Base-by-base conservation (phyloP, 2,888 invertebrate genomes). In the Caenorhabditis panamensis region DNA sequence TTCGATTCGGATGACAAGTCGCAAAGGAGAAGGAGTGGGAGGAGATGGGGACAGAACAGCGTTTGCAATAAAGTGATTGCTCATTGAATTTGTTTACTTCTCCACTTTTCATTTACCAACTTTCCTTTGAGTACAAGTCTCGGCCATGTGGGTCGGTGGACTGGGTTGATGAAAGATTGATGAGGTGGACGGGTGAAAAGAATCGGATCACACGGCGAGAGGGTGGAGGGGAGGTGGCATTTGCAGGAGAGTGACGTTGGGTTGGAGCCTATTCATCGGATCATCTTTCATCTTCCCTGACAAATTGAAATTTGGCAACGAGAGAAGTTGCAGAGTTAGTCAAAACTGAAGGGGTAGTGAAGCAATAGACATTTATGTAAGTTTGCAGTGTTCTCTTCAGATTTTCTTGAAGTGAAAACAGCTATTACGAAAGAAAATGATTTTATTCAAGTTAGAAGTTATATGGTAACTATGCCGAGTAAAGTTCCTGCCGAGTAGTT, bases 1-100 rank as follows among this genome's bases (percentile, higher is more conserved):
- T 77, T 16, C 77, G 77, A 68, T 77, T 77, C 69, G 77, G 77
- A 58, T 77, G 68, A 68, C 62, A 44, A 8, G 41, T n/a, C n/a
- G n/a, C n/a, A n/a, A n/a, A n/a, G n/a, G n/a, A n/a, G n/a, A 16
- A 20, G 59, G 44, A 11, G 31, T 13, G 11, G 26, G 8, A 54
- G 9, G 6, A 8, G 28, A 18, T 36, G 49, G 44, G 54, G 49
- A 58, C 16, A 44, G 18, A 63, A 56, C 2, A 58, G 64, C 53
- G 47, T 61, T 53, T 31, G 49, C 49, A 67, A 76, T 76, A 67
- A 76, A 76, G 76, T 76, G 76, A 62, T 76, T 68, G 67, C 76
- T 67, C 67, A 76, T 61, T 62, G 22, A 24, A 24, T 22, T 24
- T 51, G 11, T 13, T 18, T 37, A n/a, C n/a, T n/a, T n/a, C n/a